Conservation (phyloP, 2,888 invertebrate genomes). For the Eupeodes luniger region DNA sequence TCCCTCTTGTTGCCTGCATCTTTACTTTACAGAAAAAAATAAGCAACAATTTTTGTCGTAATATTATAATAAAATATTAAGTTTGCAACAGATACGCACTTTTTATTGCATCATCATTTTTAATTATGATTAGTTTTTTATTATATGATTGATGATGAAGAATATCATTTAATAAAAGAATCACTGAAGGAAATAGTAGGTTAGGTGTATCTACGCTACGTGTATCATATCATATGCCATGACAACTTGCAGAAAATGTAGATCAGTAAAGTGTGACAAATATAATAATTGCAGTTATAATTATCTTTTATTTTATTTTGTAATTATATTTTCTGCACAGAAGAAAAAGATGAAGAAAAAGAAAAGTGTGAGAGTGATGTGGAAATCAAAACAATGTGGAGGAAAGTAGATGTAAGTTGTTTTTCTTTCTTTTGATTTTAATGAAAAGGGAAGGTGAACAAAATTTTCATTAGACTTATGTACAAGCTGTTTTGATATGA, state of each 20-base stretch:
- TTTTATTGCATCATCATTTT: slow-evolving; percentile 57
- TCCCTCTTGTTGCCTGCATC: slow-evolving; percentile 2
- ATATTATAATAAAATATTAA: slow-evolving; percentile 28
- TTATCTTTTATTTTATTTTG: slow-evolving; percentile 31
- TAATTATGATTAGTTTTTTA: neutral
- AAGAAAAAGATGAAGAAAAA: neutral
- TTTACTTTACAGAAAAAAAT: slow-evolving; percentile 11
- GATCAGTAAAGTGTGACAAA: slow-evolving; percentile 75
- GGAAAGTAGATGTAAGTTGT: slow-evolving; percentile 5
- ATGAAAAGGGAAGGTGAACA: slow-evolving; percentile 9
- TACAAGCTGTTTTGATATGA: too few species aligned
- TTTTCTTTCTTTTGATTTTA: too few species aligned
- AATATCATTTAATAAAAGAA: slow-evolving; percentile 23
- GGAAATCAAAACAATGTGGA: neutral
- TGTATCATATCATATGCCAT: neutral
- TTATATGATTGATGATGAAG: slow-evolving; percentile 62
- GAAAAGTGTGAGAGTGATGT: slow-evolving; percentile 4
- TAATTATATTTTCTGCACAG: neutral
- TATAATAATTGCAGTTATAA: slow-evolving; percentile 41
- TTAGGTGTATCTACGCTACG: too few species aligned
- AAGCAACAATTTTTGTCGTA: slow-evolving; percentile 49
- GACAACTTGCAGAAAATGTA: slow-evolving; percentile 53
- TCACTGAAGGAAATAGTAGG: slow-evolving; percentile 29
- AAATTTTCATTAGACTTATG: neutral
- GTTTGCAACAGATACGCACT: slow-evolving; percentile 54